Evolutionary conservation across 1,140 invertebrate species (phyloP), one percentile per base, ranked within the genome.

Genomic region (Melitaea cinxia): DNA sequence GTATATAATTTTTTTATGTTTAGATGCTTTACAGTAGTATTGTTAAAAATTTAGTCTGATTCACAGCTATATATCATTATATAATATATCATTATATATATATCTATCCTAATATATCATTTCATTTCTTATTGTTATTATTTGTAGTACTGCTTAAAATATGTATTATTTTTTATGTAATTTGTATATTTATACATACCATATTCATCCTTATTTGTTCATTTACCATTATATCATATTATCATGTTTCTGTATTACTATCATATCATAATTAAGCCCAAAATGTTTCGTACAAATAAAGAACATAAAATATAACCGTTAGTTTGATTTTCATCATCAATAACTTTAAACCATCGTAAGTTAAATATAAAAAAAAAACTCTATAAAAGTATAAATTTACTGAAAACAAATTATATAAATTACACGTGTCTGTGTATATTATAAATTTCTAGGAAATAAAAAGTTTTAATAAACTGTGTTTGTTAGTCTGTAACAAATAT

Each of bases 221-320:
- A 30, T 23, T 53, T 65, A 30, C 52, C 49, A 52, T 56, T 45
- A 28, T 62, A 33, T 64, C 17, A 61, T 66, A 56, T 68, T 35
- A 57, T 12, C n/a, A 33, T 52, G 21, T 39, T 33, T 9, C 7
- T 33, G 12, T 33, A 33, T 9, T 33, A 33, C 6, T 9, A 33
- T 4, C 6, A 6, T 33, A 33, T n/a, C 9, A 33, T 33, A 33
- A n/a, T n/a, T n/a, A n/a, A n/a, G 6, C 30, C 6, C 56, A 57
- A 68, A 64, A 70, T 47, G 68, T 77, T 68, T 80, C 83, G 82
- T 88, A 85, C 85, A 88, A 88, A 88, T 88, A 88, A 83, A 88
- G 85, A 85, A 83, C 78, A 57, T 81, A 17, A 73, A 79, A 72
- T 66, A 39, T 57, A 56, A 33, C 17, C 14, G 24, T 2, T 42